Percentiles rank a stretch among this genome's conserved stretches.
Conservation (phyloP, 2,797 vertebrate genomes). For the Sarcoramphus papa region DNA sequence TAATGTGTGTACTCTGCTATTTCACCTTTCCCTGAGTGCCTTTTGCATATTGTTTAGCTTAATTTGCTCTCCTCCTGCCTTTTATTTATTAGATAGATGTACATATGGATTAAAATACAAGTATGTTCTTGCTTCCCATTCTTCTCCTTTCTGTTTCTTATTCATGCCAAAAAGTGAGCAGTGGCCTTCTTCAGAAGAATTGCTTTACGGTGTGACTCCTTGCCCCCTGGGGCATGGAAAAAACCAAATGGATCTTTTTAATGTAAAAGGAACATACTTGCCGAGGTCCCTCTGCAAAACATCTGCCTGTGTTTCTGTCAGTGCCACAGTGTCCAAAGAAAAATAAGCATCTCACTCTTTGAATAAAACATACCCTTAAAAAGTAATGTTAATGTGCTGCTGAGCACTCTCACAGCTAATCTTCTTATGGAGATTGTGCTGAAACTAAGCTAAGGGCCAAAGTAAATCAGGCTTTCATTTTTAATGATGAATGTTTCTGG, state of each 20-base stretch:
- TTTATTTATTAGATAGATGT: neutral
- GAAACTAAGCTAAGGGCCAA: constrained; percentile 53
- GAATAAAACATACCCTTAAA: constrained; percentile 67
- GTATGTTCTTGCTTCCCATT: neutral
- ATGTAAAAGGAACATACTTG: constrained; percentile 7
- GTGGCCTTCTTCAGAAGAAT: neutral
- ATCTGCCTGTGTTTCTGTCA: constrained; percentile 6
- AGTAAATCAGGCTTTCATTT: constrained; percentile 56
- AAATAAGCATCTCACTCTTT: constrained; percentile 34
- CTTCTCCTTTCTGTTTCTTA: neutral
- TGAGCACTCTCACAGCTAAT: constrained; percentile 32
- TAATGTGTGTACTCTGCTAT: neutral
- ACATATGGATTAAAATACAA: neutral
- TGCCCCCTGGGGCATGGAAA: neutral
- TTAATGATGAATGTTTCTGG: constrained; percentile 57
- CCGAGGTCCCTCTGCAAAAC: neutral
- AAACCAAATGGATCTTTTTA: neutral
- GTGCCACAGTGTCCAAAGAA: constrained; percentile 18
- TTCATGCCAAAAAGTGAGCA: neutral
- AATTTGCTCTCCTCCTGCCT: neutral
- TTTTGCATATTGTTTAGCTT: neutral
- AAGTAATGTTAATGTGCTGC: constrained; percentile 55
- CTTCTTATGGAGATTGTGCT: constrained; percentile 35
- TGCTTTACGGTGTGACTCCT: neutral
- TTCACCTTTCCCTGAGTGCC: neutral